Evolutionary conservation across 2,888 invertebrate species (phyloP).

Genomic region (Rhogogaster chlorosoma): DNA sequence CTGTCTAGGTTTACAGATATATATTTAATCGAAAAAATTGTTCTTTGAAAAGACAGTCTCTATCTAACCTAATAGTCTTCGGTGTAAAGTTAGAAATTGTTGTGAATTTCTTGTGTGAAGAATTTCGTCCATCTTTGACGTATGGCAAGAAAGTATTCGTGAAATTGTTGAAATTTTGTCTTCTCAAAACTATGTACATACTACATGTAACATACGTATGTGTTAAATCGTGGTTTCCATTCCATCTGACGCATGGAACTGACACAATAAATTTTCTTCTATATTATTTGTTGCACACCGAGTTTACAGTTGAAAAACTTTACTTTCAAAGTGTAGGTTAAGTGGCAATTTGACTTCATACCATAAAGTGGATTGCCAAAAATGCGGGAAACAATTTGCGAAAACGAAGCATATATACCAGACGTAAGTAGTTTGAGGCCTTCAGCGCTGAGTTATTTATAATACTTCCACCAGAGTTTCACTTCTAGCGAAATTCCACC

Average conservation of each 20-base stretch:
- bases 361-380: conserved; percentile 32
- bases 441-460: conserved; percentile 14
- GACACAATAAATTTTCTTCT: conserved; percentile 16
- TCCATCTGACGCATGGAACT: neutral
- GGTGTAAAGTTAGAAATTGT: neutral
- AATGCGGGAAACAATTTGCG: conserved; percentile 37
- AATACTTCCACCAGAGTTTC: conserved; percentile 15
- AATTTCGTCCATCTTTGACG: neutral
- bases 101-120: neutral
- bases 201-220: neutral
- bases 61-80: neutral
- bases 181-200: neutral
- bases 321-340: neutral
- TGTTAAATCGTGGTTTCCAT: neutral
- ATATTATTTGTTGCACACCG: neutral
- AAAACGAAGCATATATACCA: conserved; percentile 19
- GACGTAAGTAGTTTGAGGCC: conserved; percentile 34
- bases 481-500: conserved; percentile 33
- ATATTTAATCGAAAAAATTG: neutral
- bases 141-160: neutral
- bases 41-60: neutral
- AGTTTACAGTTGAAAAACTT: conserved; percentile 10
- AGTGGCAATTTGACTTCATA: conserved; percentile 27
- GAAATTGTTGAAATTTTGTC: neutral
- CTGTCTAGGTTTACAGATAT: neutral